phyloP scores from a whole-genome alignment of 2,113 vertebrate genomes.

The Eira barbara region DNA sequence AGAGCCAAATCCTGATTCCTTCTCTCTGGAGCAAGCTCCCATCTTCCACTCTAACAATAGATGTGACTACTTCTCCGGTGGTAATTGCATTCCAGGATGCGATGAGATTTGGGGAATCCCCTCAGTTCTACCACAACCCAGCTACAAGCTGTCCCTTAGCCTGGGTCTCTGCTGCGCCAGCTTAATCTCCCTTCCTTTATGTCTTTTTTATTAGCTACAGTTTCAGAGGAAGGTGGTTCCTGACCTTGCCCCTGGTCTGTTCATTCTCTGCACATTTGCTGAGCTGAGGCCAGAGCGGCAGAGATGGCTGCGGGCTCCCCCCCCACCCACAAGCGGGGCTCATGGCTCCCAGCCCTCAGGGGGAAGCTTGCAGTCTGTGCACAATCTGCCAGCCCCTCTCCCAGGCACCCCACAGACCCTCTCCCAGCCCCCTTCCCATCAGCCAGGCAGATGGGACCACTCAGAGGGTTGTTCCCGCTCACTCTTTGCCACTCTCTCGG shows the following conservation, averaged over 20 bases:
- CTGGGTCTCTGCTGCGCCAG: not conserved
- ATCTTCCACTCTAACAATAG: not conserved
- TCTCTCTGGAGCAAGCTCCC: not conserved
- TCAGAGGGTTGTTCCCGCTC: not conserved
- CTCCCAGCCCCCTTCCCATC: not conserved
- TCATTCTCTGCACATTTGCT: not conserved
- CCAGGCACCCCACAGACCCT: not conserved
- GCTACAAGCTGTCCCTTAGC: not conserved
- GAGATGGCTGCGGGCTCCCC: not conserved
- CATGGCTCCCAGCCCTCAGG: rapidly evolving
- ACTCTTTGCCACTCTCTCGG: not conserved
- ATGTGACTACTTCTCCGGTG: not conserved
- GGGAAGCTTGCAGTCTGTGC: not conserved
- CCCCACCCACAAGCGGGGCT: not conserved
- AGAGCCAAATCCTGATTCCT: not conserved
- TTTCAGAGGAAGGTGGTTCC: not conserved
- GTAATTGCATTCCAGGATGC: not conserved
- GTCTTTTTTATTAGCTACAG: not conserved
- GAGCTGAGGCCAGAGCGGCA: not conserved
- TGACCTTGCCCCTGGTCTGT: not conserved
- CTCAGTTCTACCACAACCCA: not conserved
- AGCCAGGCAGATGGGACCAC: not conserved
- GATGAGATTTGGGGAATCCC: not conserved
- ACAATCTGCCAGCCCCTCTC: not conserved
- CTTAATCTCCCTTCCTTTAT: not conserved